Percentiles rank a stretch among this genome's conserved stretches.
These are phyloP conservation scores for Tigriopus californicus DNA, from an alignment of 2,888 invertebrate species.

Conservation along the genomic window DNA sequence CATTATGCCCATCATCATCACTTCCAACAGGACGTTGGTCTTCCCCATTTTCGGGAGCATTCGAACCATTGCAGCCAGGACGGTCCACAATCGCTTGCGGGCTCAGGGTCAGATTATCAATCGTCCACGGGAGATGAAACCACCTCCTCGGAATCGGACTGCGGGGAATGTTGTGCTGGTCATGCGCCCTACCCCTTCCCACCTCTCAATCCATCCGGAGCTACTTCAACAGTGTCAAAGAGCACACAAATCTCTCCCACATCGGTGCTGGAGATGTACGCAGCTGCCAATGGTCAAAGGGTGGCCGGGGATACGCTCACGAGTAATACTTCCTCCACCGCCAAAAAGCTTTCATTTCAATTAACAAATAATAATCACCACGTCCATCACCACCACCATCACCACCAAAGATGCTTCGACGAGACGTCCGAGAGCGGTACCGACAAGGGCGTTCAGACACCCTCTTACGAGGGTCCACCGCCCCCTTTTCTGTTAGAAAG, in stretches of 20 bases:
- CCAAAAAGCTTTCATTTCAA: too few species aligned
- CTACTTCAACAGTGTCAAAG: not conserved
- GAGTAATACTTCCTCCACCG: not conserved
- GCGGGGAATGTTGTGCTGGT: not conserved
- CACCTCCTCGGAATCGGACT: not conserved
- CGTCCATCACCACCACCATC: too few species aligned
- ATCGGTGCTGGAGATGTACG: constrained; percentile 1
- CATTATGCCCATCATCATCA: not conserved
- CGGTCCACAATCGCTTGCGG: not conserved
- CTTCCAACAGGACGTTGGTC: not conserved
- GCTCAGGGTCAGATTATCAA: not conserved
- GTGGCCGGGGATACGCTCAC: not conserved
- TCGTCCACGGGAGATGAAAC: not conserved
- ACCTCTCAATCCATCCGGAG: not conserved
- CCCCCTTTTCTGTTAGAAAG: not conserved
- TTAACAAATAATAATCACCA: not conserved
- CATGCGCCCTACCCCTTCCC: not conserved
- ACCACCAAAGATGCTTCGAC: too few species aligned
- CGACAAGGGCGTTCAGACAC: too few species aligned
- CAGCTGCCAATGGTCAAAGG: not conserved
- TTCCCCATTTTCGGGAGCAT: not conserved
- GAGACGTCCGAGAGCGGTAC: too few species aligned
- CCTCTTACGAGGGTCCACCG: not conserved
- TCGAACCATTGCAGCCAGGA: not conserved
- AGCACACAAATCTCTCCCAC: constrained; percentile 11